phyloP scores from a whole-genome alignment of 1,140 invertebrate genomes.

The Tetranychus urticae region DNA sequence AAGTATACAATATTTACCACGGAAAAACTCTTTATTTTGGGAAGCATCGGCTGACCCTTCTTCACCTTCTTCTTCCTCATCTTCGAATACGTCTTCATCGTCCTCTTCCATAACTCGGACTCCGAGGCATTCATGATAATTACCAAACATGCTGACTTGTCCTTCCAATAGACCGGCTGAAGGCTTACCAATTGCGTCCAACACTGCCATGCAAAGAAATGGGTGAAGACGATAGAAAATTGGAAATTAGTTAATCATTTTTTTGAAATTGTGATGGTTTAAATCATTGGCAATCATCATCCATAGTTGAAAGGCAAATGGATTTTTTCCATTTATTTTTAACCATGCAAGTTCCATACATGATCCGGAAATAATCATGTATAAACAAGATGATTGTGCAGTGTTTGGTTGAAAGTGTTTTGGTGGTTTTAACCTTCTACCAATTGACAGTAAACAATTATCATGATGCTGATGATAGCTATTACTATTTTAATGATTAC shows the following conservation, averaged over 20 bases:
- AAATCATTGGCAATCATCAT: too few species aligned
- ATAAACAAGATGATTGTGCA: too few species aligned
- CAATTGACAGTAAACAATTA: not conserved
- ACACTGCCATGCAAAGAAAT: constrained; percentile 6
- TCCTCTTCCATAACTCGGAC: constrained; percentile 29
- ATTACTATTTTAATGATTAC: not conserved
- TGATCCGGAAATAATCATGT: too few species aligned
- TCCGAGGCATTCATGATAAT: constrained; percentile 12
- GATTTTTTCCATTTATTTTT: too few species aligned
- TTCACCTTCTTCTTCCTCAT: constrained; percentile 55
- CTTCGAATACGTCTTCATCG: constrained; percentile 37
- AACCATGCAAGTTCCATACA: too few species aligned
- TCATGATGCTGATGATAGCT: not conserved
- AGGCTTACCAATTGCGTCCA: constrained; percentile 15
- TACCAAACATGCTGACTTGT: constrained; percentile 10
- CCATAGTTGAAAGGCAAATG: too few species aligned
- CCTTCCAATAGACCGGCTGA: constrained; percentile 13
- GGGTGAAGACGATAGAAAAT: not conserved
- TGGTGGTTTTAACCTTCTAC: not conserved
- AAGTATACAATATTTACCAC: constrained; percentile 12
- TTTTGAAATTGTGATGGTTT: too few species aligned
- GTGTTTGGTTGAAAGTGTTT: too few species aligned
- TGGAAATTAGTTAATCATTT: not conserved
- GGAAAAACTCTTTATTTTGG: constrained; percentile 9
- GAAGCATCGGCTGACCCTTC: constrained; percentile 32